A percentile compares a stretch with the other conserved stretches of the same genome.
phyloP scores from a whole-genome alignment of 2,797 vertebrate genomes.

The Phrynocephalus vlangalii region DNA sequence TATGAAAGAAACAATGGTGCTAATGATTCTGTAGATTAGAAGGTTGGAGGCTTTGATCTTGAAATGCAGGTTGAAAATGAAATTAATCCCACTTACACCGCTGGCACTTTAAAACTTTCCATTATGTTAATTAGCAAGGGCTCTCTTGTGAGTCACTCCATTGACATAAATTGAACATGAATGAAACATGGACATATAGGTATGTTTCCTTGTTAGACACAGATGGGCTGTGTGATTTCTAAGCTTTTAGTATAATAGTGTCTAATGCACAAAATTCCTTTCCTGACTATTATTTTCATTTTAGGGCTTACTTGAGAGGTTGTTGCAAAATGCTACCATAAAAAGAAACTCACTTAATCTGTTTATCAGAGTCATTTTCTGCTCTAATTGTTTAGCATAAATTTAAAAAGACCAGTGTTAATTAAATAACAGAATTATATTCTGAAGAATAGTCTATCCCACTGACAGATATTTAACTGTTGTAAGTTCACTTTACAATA shows the following conservation, averaged over 20 bases:
- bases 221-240: background rate
- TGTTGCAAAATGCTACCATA: background rate
- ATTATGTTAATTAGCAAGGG: constrained; percentile 31
- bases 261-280: background rate
- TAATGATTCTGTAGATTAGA: constrained; percentile 28
- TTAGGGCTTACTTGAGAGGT: background rate
- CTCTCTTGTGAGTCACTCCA: background rate
- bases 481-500: background rate
- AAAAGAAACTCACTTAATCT: background rate
- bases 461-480: background rate
- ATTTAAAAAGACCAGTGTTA: background rate
- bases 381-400: constrained; percentile 14
- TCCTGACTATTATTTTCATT: background rate
- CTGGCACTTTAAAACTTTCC: constrained; percentile 9
- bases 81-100: background rate
- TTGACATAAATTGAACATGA: background rate
- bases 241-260: background rate
- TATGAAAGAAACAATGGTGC: constrained; percentile 19
- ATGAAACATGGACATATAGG: background rate
- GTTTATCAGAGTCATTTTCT: constrained; percentile 2
- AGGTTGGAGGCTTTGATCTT: background rate
- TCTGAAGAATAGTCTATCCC: background rate
- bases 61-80: background rate
- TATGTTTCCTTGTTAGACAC: background rate
- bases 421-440: constrained; percentile 4